Conservation (phyloP, 2,888 invertebrate genomes). For the Schizaphis graminum region DNA sequence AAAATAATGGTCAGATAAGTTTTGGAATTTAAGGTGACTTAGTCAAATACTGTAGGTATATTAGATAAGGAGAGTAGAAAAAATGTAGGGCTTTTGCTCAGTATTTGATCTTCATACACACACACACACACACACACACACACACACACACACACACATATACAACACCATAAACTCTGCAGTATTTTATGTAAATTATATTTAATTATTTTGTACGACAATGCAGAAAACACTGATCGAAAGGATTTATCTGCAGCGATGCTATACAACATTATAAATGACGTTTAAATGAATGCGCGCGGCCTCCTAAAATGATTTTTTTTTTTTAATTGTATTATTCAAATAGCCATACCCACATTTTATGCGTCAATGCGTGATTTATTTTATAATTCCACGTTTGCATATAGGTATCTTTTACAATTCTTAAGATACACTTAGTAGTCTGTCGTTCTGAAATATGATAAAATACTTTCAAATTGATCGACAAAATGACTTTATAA, state of each 20-base stretch:
- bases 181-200: neutral
- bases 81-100: slow-evolving; percentile 28
- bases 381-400: too few relatives aligned
- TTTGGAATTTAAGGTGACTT: slow-evolving; percentile 45
- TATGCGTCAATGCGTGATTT: too few relatives aligned
- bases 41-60: slow-evolving; percentile 30
- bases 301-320: too few relatives aligned
- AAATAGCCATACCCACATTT: too few relatives aligned
- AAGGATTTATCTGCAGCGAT: neutral
- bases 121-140: neutral
- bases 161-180: neutral
- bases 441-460: too few relatives aligned
- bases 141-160: too few relatives aligned
- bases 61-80: slow-evolving; percentile 40
- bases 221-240: neutral
- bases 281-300: too few relatives aligned
- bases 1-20: slow-evolving; percentile 23
- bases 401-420: too few relatives aligned
- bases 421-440: too few relatives aligned
- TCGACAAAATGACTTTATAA: too few relatives aligned
- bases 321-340: too few relatives aligned
- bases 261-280: neutral
- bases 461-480: too few relatives aligned
- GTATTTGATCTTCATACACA: slow-evolving; percentile 25
- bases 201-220: neutral